Conservation (phyloP, 2,797 vertebrate species). For the Hypotaenidia philippensis region DNA sequence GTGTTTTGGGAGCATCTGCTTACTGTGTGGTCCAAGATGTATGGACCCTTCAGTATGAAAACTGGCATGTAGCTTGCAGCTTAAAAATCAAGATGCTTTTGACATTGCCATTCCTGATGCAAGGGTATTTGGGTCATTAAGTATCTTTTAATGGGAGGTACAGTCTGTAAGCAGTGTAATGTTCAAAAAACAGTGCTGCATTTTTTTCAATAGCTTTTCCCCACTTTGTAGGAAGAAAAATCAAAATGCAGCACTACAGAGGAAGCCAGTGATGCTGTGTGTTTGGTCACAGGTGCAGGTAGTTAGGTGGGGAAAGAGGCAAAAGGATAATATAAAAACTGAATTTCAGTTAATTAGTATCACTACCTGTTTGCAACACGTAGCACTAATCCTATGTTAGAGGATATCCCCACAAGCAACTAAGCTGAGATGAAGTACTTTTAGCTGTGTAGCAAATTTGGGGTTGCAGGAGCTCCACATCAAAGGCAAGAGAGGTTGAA, state of each 20-base stretch:
- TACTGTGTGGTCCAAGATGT: neutral
- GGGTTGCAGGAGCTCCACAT: neutral
- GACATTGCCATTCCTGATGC: neutral
- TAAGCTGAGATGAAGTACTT: neutral
- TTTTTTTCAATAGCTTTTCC: neutral
- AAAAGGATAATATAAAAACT: neutral
- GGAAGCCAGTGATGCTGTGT: neutral
- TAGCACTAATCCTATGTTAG: neutral
- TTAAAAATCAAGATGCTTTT: neutral
- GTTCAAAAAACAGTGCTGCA: neutral
- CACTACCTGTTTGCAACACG: neutral
- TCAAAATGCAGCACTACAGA: neutral
- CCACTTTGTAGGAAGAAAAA: neutral
- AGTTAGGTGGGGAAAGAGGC: neutral
- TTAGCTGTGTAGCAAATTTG: neutral
- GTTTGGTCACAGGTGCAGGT: neutral
- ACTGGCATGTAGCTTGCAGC: neutral
- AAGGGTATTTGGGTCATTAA: neutral
- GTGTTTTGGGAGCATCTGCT: neutral
- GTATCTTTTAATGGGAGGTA: neutral
- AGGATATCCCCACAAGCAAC: neutral
- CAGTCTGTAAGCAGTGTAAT: neutral
- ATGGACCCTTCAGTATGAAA: neutral
- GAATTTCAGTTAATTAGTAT: neutral
- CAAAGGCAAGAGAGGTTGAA: neutral